Evolutionary conservation across 2,113 vertebrate genomes (phyloP).

Genomic region (Phalacrocorax carbo): DNA sequence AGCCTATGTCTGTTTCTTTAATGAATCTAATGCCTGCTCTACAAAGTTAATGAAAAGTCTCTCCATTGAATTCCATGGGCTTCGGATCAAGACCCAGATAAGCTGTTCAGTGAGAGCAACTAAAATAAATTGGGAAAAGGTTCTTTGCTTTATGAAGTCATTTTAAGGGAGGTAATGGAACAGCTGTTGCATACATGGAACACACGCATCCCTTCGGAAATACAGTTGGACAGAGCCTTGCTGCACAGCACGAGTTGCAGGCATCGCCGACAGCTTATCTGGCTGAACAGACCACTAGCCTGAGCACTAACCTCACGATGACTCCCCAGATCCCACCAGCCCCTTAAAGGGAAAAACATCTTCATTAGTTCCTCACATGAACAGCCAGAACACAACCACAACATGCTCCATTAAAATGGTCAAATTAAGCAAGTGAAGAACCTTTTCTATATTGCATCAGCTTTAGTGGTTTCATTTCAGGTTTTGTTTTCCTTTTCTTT

Average conservation of each 20-base stretch:
- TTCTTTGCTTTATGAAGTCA: constrained; percentile 51
- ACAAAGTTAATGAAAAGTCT: constrained; percentile 39
- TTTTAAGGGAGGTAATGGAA: constrained; percentile 43
- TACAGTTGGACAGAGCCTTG: not conserved
- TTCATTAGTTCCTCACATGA: constrained; percentile 39
- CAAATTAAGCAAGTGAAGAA: constrained; percentile 32
- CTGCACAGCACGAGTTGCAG: not conserved
- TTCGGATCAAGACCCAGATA: constrained; percentile 25
- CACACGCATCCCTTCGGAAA: not conserved
- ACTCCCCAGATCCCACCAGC: not conserved
- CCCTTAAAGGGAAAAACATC: not conserved
- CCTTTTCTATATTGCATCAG: not conserved
- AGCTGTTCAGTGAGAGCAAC: not conserved
- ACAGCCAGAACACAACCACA: constrained; percentile 46
- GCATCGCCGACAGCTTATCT: not conserved
- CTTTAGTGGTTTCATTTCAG: not conserved
- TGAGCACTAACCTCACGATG: not conserved
- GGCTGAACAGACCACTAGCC: not conserved
- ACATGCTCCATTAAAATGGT: constrained; percentile 37
- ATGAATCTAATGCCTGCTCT: not conserved
- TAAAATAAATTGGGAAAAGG: constrained; percentile 44
- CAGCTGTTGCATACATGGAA: constrained; percentile 58
- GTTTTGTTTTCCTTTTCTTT: not conserved
- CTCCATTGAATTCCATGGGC: not conserved
- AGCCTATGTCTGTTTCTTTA: not conserved